Conservation (phyloP, 1,140 invertebrate genomes). For the Trichonephila clavipes region DNA sequence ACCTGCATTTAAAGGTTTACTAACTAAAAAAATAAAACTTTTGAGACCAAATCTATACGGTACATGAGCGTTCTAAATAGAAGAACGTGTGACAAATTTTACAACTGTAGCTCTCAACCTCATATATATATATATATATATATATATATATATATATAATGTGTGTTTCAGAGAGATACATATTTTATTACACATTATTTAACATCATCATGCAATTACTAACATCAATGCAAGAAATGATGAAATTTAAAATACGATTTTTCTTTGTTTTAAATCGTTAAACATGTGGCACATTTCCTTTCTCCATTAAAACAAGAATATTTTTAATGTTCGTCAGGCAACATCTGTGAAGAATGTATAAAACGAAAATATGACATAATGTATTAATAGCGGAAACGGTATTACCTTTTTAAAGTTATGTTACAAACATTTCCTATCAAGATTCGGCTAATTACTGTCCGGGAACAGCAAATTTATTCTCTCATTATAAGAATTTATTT, state of each 20-base stretch:
- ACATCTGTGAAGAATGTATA: background rate
- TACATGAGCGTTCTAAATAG: too few relatives aligned
- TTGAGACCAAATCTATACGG: too few relatives aligned
- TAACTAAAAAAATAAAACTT: too few relatives aligned
- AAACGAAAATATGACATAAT: background rate
- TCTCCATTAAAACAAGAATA: background rate
- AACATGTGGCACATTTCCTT: background rate
- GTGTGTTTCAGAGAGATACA: too few relatives aligned
- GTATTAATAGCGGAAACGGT: background rate
- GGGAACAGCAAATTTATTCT: background rate
- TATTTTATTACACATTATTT: background rate
- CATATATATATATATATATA: too few relatives aligned
- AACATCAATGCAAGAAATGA: background rate
- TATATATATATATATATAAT: too few relatives aligned
- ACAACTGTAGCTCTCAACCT: too few relatives aligned
- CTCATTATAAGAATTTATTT: slow-evolving; percentile 29
- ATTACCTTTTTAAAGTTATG: background rate
- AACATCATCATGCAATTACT: background rate
- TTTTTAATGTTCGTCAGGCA: background rate
- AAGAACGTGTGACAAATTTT: too few relatives aligned
- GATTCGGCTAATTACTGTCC: background rate
- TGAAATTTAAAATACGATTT: background rate
- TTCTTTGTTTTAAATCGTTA: background rate
- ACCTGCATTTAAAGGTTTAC: too few relatives aligned
- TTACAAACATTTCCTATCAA: background rate